Evolutionary conservation across 2,797 vertebrate genomes (phyloP), one percentile per base, ranked within the genome.

Genomic region (Fringilla coelebs): DNA sequence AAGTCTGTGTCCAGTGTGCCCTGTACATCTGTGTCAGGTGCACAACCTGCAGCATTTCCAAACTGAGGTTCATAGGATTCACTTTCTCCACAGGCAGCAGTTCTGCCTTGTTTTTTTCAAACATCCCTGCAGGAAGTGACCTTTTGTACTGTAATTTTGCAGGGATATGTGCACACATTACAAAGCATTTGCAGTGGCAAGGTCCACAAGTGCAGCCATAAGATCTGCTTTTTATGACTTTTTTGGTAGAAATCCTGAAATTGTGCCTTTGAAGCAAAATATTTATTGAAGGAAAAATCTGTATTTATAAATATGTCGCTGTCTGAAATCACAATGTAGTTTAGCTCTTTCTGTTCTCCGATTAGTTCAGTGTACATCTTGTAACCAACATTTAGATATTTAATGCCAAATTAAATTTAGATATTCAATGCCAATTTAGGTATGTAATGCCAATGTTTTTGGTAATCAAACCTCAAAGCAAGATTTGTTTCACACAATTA

Each of bases 21-120:
- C 2, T 5, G 31, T 45, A 18, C 6, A 4, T 29, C 9, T 1
- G 4, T 13, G 28, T 34, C n/a, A 28, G 41, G 8, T 2, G 1
- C 3, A 15, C 40, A 76, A 11, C 36, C 61, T 51, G 16, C 43
- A 21, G 0, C 3, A 0, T 67, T 32, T 66, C 20, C 32, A 18
- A 8, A 1, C 2, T 3, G 2, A 71, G 15, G 16, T 25, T 68
- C 38, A 9, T 3, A 9, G 66, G 51, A 31, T 75, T 62, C 1
- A 0, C 41, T 32, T 66, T 78, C 58, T 24, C 9, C 6, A 6
- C 31, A 26, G 13, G 43, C 70, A 86, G 51, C n/a, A 29, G 46
- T 34, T 48, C n/a, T 72, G 66, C 74, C 74, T 76, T 48, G 40
- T 41, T 10, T 52, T 63, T 32, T 52, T 45, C 60, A 31, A 73